Percentiles rank a stretch among this genome's conserved stretches.
Conservation (phyloP, 1,140 invertebrate genomes). For the Tetramorium simillimum region DNA sequence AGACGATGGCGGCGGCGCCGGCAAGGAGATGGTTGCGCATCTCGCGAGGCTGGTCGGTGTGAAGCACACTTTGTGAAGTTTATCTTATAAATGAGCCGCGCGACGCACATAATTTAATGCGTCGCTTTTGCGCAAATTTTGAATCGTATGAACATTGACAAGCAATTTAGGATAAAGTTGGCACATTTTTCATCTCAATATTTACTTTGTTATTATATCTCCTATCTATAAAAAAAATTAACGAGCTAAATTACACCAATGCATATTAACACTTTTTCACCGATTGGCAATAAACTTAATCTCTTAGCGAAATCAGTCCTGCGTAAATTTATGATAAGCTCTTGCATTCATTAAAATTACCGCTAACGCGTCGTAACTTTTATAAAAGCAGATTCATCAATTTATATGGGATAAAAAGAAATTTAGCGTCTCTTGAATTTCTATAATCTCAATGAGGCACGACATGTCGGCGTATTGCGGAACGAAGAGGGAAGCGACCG, state of each 20-base stretch:
- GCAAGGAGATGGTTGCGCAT: constrained; percentile 52
- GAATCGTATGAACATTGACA: not conserved
- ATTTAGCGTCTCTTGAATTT: constrained; percentile 69
- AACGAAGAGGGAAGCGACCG: constrained; percentile 66
- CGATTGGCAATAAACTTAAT: not conserved
- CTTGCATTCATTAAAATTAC: not conserved
- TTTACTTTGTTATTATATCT: not conserved
- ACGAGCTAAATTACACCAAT: not conserved
- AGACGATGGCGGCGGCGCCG: constrained; percentile 27
- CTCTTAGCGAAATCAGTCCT: not conserved
- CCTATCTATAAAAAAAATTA: not conserved
- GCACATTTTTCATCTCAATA: not conserved
- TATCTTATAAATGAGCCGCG: constrained; percentile 85
- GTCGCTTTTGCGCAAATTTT: constrained; percentile 69
- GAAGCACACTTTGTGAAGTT: constrained; percentile 74
- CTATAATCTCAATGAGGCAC: constrained; percentile 76
- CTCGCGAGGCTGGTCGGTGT: constrained; percentile 49
- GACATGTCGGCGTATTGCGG: constrained; percentile 55
- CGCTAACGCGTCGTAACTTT: not conserved
- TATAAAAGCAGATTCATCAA: not conserved
- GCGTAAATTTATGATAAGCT: not conserved
- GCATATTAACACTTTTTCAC: not conserved
- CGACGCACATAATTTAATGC: constrained; percentile 83
- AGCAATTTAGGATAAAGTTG: not conserved
- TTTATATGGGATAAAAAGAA: not conserved